Evolutionary conservation across 2,797 vertebrate species (phyloP), one percentile per base, ranked within the genome.

Genomic region (Pachyuromys duprasi): DNA sequence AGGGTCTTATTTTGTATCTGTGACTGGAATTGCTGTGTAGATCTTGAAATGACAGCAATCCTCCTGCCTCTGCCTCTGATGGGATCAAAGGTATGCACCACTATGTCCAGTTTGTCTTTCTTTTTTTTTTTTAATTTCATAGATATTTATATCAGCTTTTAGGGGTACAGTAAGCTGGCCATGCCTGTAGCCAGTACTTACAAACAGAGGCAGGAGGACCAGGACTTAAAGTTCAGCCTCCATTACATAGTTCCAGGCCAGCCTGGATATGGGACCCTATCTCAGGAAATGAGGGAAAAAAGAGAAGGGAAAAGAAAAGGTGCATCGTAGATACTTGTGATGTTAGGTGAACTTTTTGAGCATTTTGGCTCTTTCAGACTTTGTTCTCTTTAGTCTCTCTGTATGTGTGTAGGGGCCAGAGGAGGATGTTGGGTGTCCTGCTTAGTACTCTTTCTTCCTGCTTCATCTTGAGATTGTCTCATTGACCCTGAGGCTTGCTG

Each of bases 311-410:
- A 45, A 20, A 11, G 14, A 3, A n/a, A 22, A 36, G 57, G 80
- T 36, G 39, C 76, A 31, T 90, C 5, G 3, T 28, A 87, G 57
- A 86, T 81, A 39, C 26, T 49, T 91, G 31, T 94, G 12, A 74
- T 89, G 24, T 91, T 72, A 36, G 7, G 36, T 84, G 55, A 92
- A 70, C 31, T 70, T 93, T 79, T 82, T 88, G 67, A 55, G 72
- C n/a, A 72, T 82, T 33, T 90, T 18, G 17, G 60, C 18, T 42
- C 60, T 65, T 42, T 83, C 15, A 42, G 36, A 26, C 26, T 62
- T 82, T 82, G 11, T 49, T 55, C 45, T 79, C 42, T 83, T 63
- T 42, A 28, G 9, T 39, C 14, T 65, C 39, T 18, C 22, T 42
- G 57, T 39, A 70, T 26, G 3, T 76, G 12, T 84, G 31, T 82